phyloP scores from a whole-genome alignment of 2,888 invertebrate species.

The Nebria brevicollis region DNA sequence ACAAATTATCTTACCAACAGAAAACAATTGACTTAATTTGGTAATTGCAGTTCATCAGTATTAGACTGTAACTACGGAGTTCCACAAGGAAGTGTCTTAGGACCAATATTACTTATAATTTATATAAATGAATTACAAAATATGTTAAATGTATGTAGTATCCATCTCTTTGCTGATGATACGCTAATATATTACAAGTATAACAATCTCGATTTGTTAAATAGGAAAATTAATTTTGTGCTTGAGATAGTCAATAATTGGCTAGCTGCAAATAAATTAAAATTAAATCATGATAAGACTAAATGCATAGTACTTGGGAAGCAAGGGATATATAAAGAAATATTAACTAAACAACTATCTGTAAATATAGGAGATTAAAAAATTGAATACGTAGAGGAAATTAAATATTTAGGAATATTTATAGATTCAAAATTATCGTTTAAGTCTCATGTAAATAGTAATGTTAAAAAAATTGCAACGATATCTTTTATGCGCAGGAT shows the following conservation, averaged over 20 bases:
- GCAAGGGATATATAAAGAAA: neutral
- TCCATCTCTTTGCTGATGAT: constrained; percentile 47
- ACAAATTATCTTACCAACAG: too few species aligned
- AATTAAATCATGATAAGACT: constrained; percentile 2
- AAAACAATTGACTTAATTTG: too few species aligned
- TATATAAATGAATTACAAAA: constrained; percentile 47
- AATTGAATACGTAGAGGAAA: constrained; percentile 12
- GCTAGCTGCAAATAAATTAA: constrained; percentile 12
- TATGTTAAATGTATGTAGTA: constrained; percentile 26
- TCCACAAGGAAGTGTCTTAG: constrained; percentile 44
- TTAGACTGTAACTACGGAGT: constrained; percentile 30
- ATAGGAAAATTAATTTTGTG: neutral
- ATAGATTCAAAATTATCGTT: neutral
- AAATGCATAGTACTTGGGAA: neutral
- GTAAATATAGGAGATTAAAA: neutral
- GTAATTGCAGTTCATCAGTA: constrained; percentile 26
- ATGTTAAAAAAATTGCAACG: neutral
- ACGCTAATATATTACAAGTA: neutral
- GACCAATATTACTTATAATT: constrained; percentile 42
- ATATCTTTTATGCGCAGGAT: neutral
- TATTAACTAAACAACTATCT: neutral
- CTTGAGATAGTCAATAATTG: constrained; percentile 1
- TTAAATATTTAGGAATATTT: constrained; percentile 2
- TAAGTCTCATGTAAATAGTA: neutral
- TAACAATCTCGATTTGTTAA: neutral